Percentiles rank a stretch among this genome's conserved stretches.
Evolutionary conservation across 2,888 invertebrate genomes (phyloP).

Genomic region (Napeogenes sylphis): DNA sequence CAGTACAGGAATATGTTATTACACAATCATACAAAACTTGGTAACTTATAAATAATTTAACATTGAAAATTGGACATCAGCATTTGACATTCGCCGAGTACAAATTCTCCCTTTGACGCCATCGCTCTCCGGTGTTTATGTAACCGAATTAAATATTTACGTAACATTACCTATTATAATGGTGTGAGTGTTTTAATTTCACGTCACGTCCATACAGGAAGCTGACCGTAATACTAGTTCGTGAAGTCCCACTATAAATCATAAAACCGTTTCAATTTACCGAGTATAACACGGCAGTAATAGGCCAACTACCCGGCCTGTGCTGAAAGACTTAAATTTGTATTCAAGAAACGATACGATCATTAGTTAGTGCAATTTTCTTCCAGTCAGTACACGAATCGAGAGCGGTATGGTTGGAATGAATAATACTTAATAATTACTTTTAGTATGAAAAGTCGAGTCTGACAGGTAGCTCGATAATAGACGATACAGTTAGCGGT

Average conservation of each 20-base stretch:
- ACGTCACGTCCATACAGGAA: constrained; percentile 60
- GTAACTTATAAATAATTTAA: too few species aligned
- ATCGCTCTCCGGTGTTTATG: neutral
- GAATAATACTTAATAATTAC: constrained; percentile 54
- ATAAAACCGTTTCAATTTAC: constrained; percentile 73
- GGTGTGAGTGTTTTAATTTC: constrained; percentile 47
- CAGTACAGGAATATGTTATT: too few species aligned
- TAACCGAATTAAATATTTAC: constrained; percentile 12
- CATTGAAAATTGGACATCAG: too few species aligned
- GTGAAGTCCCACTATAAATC: constrained; percentile 71
- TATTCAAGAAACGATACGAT: constrained; percentile 72
- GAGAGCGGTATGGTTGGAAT: constrained; percentile 47
- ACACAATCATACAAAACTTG: too few species aligned
- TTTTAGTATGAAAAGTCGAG: constrained; percentile 54
- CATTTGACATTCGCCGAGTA: neutral
- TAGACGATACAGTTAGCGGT: constrained; percentile 27
- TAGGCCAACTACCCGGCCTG: constrained; percentile 54
- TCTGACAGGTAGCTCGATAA: constrained; percentile 52
- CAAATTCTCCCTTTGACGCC: neutral
- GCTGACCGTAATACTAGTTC: constrained; percentile 64
- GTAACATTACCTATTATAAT: constrained; percentile 25
- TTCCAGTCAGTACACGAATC: constrained; percentile 64
- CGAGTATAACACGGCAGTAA: constrained; percentile 61
- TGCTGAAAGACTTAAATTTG: constrained; percentile 71
- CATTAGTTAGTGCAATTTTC: constrained; percentile 74